Base-by-base conservation (phyloP, 2,888 invertebrate species). In the Hydrotaea cyrtoneurina region DNA sequence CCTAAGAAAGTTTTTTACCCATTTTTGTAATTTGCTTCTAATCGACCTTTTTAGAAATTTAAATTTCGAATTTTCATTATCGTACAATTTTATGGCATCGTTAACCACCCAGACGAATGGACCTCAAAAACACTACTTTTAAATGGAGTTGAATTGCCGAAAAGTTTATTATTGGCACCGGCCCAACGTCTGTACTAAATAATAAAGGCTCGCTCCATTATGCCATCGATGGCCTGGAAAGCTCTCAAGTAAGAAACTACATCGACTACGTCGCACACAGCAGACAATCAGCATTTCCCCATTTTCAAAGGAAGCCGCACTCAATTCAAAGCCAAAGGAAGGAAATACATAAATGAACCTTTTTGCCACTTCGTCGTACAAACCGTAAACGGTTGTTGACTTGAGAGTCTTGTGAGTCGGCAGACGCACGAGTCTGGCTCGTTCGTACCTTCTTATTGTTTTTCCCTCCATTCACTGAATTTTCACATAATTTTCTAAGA, bases 401-500 rank as follows among this genome's bases (percentile, higher is more conserved):
- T 57, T 55, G 66, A 7, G 7, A 4, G 31, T 31, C 31, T 83
- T 79, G 71, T 69, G 74, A 71, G 11, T 11, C n/a, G 2, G 53
- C 55, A 76, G 57, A 57, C 46, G 46, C 7, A 17, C 39, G 57
- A 73, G 53, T 13, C 55, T 39, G 1, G 26, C 39, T 39, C 11
- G 39, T 39, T 8, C 13, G 39, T 39, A 39, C 11, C 39, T 39
- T 8, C 79, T 79, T 80, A 85, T 79, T 85, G 85, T 85, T 82
- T 85, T 66, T 85, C 82, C 85, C 59, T 85, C 82, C 85, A 85
- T 85, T 85, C 82, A 85, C 79, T 85, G 85, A 82, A 85, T 82
- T 82, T 85, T 80, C 85, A 85, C 82, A 85, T 85, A 85, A 85
- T 85, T 85, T 85, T 85, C 82, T 71, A 80, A 85, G 85, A 80